Base-by-base conservation (phyloP, 2,888 invertebrate species). In the Blastobasis adustella region DNA sequence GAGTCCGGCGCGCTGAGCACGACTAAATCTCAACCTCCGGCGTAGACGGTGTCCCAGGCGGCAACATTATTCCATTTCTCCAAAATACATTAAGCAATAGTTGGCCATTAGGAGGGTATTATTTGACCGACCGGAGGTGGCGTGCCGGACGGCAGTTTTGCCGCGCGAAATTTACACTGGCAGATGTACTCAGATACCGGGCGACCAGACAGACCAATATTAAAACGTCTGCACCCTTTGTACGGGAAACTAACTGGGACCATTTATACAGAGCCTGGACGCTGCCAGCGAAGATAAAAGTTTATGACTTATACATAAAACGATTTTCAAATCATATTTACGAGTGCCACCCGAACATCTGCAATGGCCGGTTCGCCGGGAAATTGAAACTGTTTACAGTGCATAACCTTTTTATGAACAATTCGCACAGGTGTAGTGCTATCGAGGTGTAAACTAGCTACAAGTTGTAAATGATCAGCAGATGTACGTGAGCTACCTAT, bases 251-350 rank as follows among this genome's bases (percentile, higher is more conserved):
- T 80, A 79, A 80, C 76, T 77, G 78, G 71, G 68, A 79, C 70
- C 78, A 76, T 77, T 80, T 76, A 77, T 71, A 74, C 60, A 69
- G 73, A 73, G 69, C 77, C 73, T 72, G 73, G 65, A 67, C 76
- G 73, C 62, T 58, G 61, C 63, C 67, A 65, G 67, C 63, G 75
- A 67, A 82, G 84, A 88, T 88, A 88, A 88, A 88, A 88, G 77
- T 88, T 88, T 86, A 88, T 81, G 83, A 79, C 78, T 82, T 82
- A 84, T 83, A 87, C 84, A 85, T 86, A 85, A 86, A 87, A 83
- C 85, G 82, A 86, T 87, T 86, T 82, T 86, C 82, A 85, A 87
- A 86, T 88, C 82, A 87, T 87, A 87, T 86, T 88, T 88, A 86
- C 76, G 81, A 78, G 76, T 75, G 76, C 77, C 78, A 69, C 76